Percentiles rank a stretch among this genome's conserved stretches.
Evolutionary conservation across 2,113 vertebrate species (phyloP).

Genomic region (Antechinus stuartii): DNA sequence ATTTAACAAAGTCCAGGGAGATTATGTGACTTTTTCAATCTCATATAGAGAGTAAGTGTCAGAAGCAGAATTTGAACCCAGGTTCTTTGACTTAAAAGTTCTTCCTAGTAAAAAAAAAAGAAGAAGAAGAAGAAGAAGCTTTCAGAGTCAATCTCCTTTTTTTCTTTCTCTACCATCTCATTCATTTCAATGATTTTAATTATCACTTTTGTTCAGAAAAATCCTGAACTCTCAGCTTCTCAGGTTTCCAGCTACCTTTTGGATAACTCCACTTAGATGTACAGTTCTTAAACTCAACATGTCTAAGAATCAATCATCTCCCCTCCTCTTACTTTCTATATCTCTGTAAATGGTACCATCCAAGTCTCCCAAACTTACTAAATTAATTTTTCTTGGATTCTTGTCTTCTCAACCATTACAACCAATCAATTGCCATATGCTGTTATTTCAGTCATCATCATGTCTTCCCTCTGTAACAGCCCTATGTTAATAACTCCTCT

Average conservation of each 20-base stretch:
- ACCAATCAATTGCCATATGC: neutral
- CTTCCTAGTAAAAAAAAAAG: neutral
- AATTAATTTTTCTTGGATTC: neutral
- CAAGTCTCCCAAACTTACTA: neutral
- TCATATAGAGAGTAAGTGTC: neutral
- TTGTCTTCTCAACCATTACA: neutral
- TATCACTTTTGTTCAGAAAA: neutral
- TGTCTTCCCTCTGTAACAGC: neutral
- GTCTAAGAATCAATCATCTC: neutral
- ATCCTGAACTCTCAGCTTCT: neutral
- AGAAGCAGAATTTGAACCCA: neutral
- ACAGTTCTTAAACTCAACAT: neutral
- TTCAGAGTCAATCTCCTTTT: constrained; percentile 5
- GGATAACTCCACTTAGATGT: neutral
- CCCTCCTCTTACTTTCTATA: neutral
- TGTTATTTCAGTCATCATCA: neutral
- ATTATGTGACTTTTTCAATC: constrained; percentile 36
- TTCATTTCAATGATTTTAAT: neutral
- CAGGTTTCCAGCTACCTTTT: neutral
- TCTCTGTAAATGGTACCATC: neutral
- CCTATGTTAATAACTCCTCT: neutral
- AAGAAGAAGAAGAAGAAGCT: neutral
- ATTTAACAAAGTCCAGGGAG: constrained; percentile 4
- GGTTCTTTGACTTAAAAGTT: neutral
- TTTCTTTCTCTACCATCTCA: neutral